Conservation (phyloP, 37 sponge, comb jelly and placozoan species). For the Aplysina aerophoba region DNA sequence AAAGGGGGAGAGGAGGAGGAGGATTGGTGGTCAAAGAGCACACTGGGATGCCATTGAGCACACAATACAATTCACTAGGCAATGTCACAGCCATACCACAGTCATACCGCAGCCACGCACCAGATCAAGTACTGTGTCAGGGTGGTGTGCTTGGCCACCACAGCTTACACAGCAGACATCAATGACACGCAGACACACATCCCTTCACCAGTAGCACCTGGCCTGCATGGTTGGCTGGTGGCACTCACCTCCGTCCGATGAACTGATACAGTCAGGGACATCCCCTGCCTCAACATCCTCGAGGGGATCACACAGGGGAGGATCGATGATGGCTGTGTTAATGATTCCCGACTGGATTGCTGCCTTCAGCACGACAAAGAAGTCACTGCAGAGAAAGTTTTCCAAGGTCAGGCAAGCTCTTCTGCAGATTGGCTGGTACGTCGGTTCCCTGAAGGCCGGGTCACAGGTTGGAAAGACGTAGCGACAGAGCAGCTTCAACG, state of each 20-base stretch:
- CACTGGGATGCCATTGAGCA: too few species aligned
- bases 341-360: not conserved
- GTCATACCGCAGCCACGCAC: too few species aligned
- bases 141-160: too few species aligned
- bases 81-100: too few species aligned
- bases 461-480: constrained; percentile 74
- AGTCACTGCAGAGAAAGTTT: constrained; percentile 48
- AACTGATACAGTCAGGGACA: constrained; percentile 64
- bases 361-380: constrained; percentile 32
- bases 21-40: too few species aligned
- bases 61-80: too few species aligned
- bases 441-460: constrained; percentile 45
- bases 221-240: too few species aligned
- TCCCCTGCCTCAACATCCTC: constrained; percentile 48
- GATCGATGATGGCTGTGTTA: constrained; percentile 31
- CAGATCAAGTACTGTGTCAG: too few species aligned
- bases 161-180: too few species aligned
- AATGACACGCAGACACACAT: too few species aligned
- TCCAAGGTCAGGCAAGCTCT: constrained; percentile 48
- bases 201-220: too few species aligned
- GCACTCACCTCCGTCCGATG: constrained; percentile 48
- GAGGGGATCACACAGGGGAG: constrained; percentile 51
- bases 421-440: constrained; percentile 63
- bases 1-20: too few species aligned
- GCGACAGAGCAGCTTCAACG: constrained; percentile 66